phyloP scores from a whole-genome alignment of 2,888 invertebrate species.

The Panopea generosa region DNA sequence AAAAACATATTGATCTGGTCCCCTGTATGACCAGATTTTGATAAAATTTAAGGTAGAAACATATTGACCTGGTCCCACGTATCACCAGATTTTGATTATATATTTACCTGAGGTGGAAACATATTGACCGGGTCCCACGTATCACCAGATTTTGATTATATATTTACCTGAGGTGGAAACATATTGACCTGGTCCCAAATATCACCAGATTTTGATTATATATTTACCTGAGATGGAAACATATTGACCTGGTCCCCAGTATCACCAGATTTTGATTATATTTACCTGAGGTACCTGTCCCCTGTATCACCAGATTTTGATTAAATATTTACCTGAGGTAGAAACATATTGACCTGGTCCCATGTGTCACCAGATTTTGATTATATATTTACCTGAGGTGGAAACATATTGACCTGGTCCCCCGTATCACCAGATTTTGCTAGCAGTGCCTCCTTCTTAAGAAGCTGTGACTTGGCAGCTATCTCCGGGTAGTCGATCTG shows the following conservation, averaged over 20 bases:
- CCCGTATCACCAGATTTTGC: conserved; percentile 54
- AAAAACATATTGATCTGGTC: conserved; percentile 81
- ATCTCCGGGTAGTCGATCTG: conserved; percentile 91
- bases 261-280: too few relatives aligned
- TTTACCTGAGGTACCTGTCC: too few relatives aligned
- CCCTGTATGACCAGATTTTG: conserved; percentile 52
- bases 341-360: conserved; percentile 80
- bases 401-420: conserved; percentile 80
- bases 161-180: too few relatives aligned
- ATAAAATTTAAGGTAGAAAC: too few relatives aligned
- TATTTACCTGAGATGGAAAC: conserved; percentile 82
- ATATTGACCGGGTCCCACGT: too few relatives aligned
- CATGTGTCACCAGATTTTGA: conserved; percentile 53
- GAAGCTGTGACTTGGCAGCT: conserved; percentile 58
- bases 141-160: too few relatives aligned
- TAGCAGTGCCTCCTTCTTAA: conserved; percentile 70
- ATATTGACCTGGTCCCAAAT: too few relatives aligned
- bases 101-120: too few relatives aligned
- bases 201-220: too few relatives aligned
- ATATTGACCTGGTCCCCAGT: conserved; percentile 75
- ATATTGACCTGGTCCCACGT: too few relatives aligned
- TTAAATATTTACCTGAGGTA: conserved; percentile 78
- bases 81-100: too few relatives aligned
- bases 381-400: conserved; percentile 78
- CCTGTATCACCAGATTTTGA: too few relatives aligned